Evolutionary conservation across 1,140 invertebrate species (phyloP).

Genomic region (Rhyacophila brunnea): DNA sequence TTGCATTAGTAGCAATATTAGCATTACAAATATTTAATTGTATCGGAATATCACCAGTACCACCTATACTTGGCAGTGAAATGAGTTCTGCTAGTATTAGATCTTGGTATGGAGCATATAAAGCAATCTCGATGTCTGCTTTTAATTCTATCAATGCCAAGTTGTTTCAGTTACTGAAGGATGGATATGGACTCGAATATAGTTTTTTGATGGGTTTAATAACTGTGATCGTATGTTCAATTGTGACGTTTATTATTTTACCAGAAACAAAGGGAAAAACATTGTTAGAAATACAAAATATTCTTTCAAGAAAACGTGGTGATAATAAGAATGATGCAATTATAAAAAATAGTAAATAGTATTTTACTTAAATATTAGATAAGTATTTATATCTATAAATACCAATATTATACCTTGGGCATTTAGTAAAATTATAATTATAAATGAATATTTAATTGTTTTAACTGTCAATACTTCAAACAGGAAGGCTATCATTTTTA

Average conservation of each 20-base stretch:
- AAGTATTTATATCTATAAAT: no score
- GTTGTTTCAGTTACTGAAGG: slow-evolving; percentile 1
- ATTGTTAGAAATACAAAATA: slow-evolving; percentile 12
- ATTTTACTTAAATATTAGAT: no score
- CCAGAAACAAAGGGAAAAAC: slow-evolving; percentile 11
- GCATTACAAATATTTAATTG: slow-evolving; percentile 2
- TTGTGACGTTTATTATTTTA: neutral
- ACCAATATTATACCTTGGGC: no score
- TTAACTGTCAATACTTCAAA: no score
- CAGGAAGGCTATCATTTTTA: no score
- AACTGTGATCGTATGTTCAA: neutral
- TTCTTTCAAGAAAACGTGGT: neutral
- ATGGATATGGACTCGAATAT: neutral
- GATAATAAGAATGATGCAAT: no score
- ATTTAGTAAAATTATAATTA: no score
- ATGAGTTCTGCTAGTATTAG: slow-evolving; percentile 15
- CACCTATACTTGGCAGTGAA: slow-evolving; percentile 24
- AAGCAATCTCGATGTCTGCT: slow-evolving; percentile 1
- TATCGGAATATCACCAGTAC: neutral
- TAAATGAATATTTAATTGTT: no score
- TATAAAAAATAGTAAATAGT: no score
- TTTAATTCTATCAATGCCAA: slow-evolving; percentile 1
- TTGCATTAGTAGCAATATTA: neutral
- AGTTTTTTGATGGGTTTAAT: neutral
- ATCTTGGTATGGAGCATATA: slow-evolving; percentile 3